Evolutionary conservation across 92 coral and sea anemone species (phyloP), one percentile per base, ranked within the genome.

Genomic region (Hydrozoanthus gracilis): DNA sequence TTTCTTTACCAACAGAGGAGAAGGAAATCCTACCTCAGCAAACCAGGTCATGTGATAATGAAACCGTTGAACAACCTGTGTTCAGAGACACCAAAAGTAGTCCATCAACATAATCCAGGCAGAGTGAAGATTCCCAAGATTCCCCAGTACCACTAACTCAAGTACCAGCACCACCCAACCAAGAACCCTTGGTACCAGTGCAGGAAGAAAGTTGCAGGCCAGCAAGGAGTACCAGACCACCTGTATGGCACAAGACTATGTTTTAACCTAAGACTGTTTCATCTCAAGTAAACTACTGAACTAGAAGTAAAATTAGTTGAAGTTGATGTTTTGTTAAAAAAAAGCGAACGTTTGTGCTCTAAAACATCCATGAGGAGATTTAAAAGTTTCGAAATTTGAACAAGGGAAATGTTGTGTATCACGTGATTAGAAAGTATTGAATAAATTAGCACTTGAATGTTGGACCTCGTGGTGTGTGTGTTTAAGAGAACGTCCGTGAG

Each of bases 161-260:
- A 65, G 71, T 16, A 11, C 71, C 52, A 71, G 51, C 51, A 71
- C 76, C 51, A 71, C 76, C 51, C 15, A 12, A 3, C 45, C 51
- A 71, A 71, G 51, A 71, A 39, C 76, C 76, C 76, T 4, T 4
- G 76, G 76, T 39, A 39, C 52, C 76, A 3, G 51, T 14, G 20
- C 76, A 13, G 76, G 20, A 44, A 71, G n/a, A n/a, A n/a, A n/a
- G n/a, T n/a, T 71, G 76, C 76, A 71, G 76, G 3, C 76, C 76
- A 6, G 20, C 15, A 71, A 71, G 76, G 20, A 44, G 50, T 71
- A 16, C 50, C 51, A 14, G 3, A 71, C n/a, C n/a, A n/a, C n/a
- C n/a, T n/a, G n/a, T n/a, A n/a, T n/a, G n/a, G n/a, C n/a, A n/a
- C n/a, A 71, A 71, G 76, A 71, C 51, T 71, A 39, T 71, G 76